A percentile compares a stretch with the other conserved stretches of the same genome.
Conservation (phyloP, 2,113 vertebrate species). For the Micromys minutus region DNA sequence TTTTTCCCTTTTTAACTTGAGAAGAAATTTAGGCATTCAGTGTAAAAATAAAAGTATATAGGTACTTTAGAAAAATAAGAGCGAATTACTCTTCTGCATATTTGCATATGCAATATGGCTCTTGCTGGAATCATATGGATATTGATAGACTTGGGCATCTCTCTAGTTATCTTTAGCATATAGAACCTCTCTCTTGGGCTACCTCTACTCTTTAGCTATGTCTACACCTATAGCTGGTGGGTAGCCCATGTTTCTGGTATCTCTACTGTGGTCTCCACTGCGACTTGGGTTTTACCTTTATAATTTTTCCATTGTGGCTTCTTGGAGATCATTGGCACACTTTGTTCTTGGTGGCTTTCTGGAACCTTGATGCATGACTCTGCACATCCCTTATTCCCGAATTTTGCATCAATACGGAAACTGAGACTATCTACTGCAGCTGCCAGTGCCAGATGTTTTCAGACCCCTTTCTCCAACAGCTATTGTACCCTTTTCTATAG, state of each 20-base stretch:
- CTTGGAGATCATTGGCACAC: too few species aligned
- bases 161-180: background rate
- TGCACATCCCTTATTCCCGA: background rate
- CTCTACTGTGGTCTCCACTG: background rate
- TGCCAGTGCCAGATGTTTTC: background rate
- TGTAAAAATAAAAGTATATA: slow-evolving; percentile 13
- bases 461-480: background rate
- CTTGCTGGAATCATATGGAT: background rate
- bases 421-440: background rate
- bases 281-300: background rate
- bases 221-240: background rate
- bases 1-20: slow-evolving; percentile 4
- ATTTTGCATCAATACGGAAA: background rate
- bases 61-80: background rate
- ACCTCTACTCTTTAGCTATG: background rate
- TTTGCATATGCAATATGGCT: background rate
- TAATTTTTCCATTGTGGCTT: background rate
- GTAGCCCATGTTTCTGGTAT: background rate
- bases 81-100: slow-evolving; percentile 33
- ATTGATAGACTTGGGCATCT: background rate
- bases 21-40: background rate
- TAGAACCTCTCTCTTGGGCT: background rate
- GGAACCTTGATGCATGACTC: background rate
- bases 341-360: background rate
- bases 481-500: background rate